phyloP scores from a whole-genome alignment of 2,797 vertebrate genomes.

The Microhierax caerulescens region DNA sequence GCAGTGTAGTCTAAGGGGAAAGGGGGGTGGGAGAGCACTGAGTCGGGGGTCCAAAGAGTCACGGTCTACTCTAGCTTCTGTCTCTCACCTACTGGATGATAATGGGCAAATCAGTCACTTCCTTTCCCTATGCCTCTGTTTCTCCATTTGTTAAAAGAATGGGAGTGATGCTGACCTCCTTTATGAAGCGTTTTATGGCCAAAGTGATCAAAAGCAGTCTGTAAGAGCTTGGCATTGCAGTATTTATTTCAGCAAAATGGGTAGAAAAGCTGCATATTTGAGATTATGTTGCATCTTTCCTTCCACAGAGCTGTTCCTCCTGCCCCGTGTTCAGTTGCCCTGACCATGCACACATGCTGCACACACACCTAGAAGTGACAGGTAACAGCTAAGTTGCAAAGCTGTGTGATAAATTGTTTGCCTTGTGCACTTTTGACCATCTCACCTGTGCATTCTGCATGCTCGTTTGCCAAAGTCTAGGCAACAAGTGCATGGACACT shows the following conservation, averaged over 20 bases:
- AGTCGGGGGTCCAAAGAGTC: not conserved
- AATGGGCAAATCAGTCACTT: not conserved
- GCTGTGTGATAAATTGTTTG: not conserved
- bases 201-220: not conserved
- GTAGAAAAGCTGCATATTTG: not conserved
- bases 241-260: not conserved
- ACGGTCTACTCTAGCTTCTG: not conserved
- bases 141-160: not conserved
- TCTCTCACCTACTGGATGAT: not conserved
- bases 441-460: not conserved
- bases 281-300: not conserved
- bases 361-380: not conserved
- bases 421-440: not conserved
- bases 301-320: not conserved
- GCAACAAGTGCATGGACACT: not conserved
- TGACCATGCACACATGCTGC: rapidly evolving
- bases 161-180: not conserved
- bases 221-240: not conserved
- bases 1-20: not conserved
- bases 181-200: not conserved
- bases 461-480: not conserved
- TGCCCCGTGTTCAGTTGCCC: not conserved
- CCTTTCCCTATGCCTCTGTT: not conserved
- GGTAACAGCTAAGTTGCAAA: not conserved
- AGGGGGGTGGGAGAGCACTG: not conserved